phyloP scores from a whole-genome alignment of 2,113 vertebrate species.

The Thomomys bottae region DNA sequence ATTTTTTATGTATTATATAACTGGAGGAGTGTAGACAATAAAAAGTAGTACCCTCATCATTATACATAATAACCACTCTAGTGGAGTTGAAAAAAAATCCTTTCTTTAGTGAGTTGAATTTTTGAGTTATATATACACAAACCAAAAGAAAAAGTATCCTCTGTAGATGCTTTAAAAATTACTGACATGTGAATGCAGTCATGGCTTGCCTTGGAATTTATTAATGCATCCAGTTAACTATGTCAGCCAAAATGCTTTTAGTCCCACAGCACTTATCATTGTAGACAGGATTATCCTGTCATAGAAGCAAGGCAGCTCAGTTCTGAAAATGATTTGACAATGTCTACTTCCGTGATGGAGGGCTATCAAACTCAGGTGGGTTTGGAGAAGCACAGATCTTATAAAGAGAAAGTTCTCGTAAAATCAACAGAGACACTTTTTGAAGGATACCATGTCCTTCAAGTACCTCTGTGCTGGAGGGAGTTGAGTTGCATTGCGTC shows the following conservation, averaged over 20 bases:
- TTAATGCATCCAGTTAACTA: neutral
- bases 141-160: neutral
- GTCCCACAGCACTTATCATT: neutral
- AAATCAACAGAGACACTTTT: neutral
- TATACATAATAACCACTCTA: neutral
- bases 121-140: too few relatives aligned
- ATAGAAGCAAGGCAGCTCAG: neutral
- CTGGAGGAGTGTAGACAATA: neutral
- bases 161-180: neutral
- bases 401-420: neutral
- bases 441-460: fast-evolving
- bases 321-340: slow-evolving; percentile 31
- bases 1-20: neutral
- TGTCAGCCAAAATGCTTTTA: slow-evolving; percentile 25
- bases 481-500: neutral
- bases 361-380: neutral
- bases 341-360: neutral
- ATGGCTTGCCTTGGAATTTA: slow-evolving; percentile 48
- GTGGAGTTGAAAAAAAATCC: neutral
- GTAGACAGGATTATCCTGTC: neutral
- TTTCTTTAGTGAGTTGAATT: slow-evolving; percentile 27
- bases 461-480: fast-evolving
- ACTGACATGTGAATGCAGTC: neutral
- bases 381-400: neutral
- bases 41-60: neutral